These are phyloP conservation scores for Otocyon megalotis DNA, from an alignment of 2,113 vertebrate genomes.

Conservation along the genomic window DNA sequence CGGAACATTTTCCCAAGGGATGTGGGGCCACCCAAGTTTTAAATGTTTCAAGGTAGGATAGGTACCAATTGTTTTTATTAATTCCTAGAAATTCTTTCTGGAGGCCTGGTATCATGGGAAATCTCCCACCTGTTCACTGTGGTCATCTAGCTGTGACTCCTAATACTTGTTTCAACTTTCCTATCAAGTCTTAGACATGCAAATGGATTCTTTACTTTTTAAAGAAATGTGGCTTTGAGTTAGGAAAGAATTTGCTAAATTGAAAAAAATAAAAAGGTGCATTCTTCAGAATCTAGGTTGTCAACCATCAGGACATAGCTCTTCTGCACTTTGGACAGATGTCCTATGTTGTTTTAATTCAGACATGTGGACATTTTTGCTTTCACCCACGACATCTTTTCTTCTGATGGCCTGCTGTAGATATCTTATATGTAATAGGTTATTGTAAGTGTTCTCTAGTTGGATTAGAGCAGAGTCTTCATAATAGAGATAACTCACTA, in stretches of 20 bases:
- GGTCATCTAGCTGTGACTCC: background rate
- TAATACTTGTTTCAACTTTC: background rate
- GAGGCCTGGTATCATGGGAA: background rate
- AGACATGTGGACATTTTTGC: background rate
- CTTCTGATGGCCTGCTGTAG: background rate
- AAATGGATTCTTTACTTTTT: background rate
- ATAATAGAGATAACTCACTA: background rate
- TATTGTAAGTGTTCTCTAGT: background rate
- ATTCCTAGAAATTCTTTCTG: background rate
- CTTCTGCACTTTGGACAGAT: background rate
- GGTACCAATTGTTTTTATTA: background rate
- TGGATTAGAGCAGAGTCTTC: background rate
- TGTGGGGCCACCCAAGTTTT: background rate
- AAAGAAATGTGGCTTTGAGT: background rate
- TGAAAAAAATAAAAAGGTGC: background rate
- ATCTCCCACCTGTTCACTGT: background rate
- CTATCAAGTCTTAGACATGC: background rate
- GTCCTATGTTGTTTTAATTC: background rate
- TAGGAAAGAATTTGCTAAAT: constrained; percentile 14
- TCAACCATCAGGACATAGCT: background rate
- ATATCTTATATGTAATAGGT: background rate
- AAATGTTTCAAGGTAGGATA: background rate
- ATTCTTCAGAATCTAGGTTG: background rate
- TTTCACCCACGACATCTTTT: background rate
- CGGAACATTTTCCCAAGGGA: background rate